A percentile compares a stretch with the other conserved stretches of the same genome.
phyloP scores from a whole-genome alignment of 2,113 vertebrate genomes.

The Ia io region DNA sequence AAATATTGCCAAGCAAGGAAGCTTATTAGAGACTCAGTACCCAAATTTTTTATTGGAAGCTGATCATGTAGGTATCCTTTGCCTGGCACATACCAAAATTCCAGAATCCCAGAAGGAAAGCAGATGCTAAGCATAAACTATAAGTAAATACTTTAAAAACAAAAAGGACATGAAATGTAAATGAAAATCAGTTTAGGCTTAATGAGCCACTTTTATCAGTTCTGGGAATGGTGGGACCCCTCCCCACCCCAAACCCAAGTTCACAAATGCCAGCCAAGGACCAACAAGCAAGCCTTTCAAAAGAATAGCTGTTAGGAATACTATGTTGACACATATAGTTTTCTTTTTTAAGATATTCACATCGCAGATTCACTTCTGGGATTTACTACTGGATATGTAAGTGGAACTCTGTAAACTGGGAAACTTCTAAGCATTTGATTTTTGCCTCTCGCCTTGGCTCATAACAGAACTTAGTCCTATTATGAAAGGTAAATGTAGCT shows the following conservation, averaged over 20 bases:
- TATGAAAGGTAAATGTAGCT: background rate
- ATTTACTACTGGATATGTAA: background rate
- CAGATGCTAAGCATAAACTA: background rate
- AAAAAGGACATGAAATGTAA: too few relatives aligned
- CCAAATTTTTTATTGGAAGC: background rate
- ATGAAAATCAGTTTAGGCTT: background rate
- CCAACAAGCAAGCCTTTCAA: background rate
- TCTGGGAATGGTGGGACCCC: background rate
- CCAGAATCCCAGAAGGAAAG: background rate
- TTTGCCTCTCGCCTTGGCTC: conserved; percentile 15
- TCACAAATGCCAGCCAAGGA: background rate
- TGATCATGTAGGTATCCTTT: background rate
- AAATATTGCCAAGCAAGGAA: background rate
- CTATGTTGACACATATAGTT: background rate
- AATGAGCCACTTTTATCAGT: background rate
- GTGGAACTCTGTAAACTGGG: background rate
- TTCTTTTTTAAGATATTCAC: conserved; percentile 37
- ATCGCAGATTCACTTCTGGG: background rate
- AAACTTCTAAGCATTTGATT: conserved; percentile 11
- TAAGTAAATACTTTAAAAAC: too few relatives aligned
- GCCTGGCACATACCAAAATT: background rate
- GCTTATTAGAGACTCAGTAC: background rate
- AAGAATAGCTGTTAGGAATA: background rate
- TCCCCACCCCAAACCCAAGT: background rate
- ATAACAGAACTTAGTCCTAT: background rate